A percentile compares a stretch with the other conserved stretches of the same genome.
Evolutionary conservation across 2,797 vertebrate species (phyloP).

Genomic region (Poecilia velifera): DNA sequence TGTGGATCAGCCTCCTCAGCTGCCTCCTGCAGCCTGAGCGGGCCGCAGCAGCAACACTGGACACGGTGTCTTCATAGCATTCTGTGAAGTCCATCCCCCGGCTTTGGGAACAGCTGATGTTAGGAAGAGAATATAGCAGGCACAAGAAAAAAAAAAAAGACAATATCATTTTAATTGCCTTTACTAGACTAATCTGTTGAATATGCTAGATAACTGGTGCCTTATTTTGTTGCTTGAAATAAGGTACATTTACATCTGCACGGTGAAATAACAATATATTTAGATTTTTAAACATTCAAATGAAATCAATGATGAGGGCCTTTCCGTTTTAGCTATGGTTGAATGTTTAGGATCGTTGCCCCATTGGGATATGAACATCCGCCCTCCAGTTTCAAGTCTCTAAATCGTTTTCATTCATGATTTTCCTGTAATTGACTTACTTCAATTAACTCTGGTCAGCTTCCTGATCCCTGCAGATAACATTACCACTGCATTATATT

Average conservation of each 20-base stretch:
- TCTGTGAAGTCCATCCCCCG: slow-evolving; percentile 90
- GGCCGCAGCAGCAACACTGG: slow-evolving; percentile 85
- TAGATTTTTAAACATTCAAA: not conserved
- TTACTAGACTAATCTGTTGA: not conserved
- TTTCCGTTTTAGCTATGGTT: not conserved
- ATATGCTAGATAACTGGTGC: not conserved
- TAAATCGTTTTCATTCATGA: not conserved
- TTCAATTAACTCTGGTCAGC: not conserved
- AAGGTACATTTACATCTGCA: not conserved
- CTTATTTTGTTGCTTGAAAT: not conserved
- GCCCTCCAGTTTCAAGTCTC: not conserved
- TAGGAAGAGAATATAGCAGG: not conserved
- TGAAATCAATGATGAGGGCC: not conserved
- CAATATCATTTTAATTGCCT: not conserved
- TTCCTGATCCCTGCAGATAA: not conserved
- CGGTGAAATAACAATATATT: not conserved
- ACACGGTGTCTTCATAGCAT: slow-evolving; percentile 88
- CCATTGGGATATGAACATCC: not conserved
- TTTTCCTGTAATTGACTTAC: not conserved
- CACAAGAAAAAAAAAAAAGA: not conserved
- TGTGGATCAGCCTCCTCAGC: slow-evolving; percentile 83
- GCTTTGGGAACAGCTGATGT: not conserved
- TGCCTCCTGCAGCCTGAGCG: slow-evolving; percentile 78
- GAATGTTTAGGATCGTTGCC: not conserved
- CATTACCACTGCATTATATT: not conserved